Evolutionary conservation across 2,888 invertebrate species (phyloP), one percentile per base, ranked within the genome.

Genomic region (Caenorhabditis parvicauda): DNA sequence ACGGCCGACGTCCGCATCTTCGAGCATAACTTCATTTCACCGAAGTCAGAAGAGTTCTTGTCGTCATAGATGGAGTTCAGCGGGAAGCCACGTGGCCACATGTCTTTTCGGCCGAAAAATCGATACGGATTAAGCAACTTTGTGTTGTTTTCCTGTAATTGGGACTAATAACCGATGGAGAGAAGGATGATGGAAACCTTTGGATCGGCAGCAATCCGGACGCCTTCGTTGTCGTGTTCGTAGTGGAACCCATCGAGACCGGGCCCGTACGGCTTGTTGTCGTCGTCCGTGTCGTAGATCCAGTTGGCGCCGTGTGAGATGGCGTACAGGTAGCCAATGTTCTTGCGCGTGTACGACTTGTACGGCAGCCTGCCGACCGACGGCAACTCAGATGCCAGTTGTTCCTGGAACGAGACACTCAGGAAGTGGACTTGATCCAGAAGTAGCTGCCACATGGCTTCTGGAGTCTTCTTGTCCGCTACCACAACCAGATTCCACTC

Each of bases 61-160:
- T 64, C 60, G 5, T 54, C 52, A 42, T 55, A 27, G 5, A 58
- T n/a, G 47, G 50, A 38, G 38, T 70, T 67, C 6, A 67, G 39
- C 6, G 70, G 70, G 39, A 70, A 70, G 29, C 70, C 67, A 38
- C 70, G 19, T 1, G 70, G 70, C 70, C 70, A 70, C 60, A 63
- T 65, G 17, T 59, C 29, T 3, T 57, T 39, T 21, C 41, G 32
- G 14, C 70, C 70, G 44, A 55, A 70, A 39, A 59, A 64, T 2
- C 56, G 54, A 27, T 70, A 67, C 2, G 70, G 70, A 35, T 70
- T 70, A 61, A 70, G 65, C 2, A 70, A n/a, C n/a, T n/a, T n/a
- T n/a, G n/a, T n/a, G n/a, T n/a, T n/a, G n/a, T n/a, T n/a, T n/a
- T n/a, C n/a, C n/a, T n/a, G n/a, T n/a, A n/a, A n/a, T n/a, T n/a